phyloP scores from a whole-genome alignment of 2,113 vertebrate genomes.

The Pangasianodon hypophthalmus region DNA sequence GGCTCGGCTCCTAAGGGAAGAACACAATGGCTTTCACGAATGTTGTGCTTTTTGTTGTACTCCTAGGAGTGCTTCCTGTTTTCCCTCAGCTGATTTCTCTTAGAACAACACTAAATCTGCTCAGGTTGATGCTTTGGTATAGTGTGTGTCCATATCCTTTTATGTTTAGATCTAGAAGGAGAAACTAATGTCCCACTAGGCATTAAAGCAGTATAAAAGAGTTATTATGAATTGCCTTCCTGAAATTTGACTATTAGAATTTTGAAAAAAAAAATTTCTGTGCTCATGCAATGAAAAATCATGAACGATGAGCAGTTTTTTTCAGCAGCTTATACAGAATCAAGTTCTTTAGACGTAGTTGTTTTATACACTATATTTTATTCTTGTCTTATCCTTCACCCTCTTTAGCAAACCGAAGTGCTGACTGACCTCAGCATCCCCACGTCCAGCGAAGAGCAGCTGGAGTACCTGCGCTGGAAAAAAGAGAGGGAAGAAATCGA shows the following conservation, averaged over 20 bases:
- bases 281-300: not conserved
- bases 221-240: not conserved
- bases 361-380: not conserved
- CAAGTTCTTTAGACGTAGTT: not conserved
- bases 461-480: constrained; percentile 90
- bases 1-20: not conserved
- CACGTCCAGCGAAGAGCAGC: constrained; percentile 75
- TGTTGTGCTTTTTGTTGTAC: not conserved
- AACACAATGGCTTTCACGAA: not conserved
- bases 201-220: not conserved
- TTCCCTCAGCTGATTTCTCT: not conserved
- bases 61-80: not conserved
- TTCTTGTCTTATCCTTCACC: not conserved
- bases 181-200: not conserved
- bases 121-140: not conserved
- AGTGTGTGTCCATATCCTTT: not conserved
- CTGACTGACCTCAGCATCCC: constrained; percentile 72
- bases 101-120: not conserved
- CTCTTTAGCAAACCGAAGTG: constrained; percentile 56
- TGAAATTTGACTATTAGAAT: not conserved
- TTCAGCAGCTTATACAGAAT: no score
- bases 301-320: no score
- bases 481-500: constrained; percentile 91
- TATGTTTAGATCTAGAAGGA: not conserved
- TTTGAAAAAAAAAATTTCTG: not conserved